phyloP scores from a whole-genome alignment of 2,888 invertebrate genomes.

The Sarcophaga rosellei region DNA sequence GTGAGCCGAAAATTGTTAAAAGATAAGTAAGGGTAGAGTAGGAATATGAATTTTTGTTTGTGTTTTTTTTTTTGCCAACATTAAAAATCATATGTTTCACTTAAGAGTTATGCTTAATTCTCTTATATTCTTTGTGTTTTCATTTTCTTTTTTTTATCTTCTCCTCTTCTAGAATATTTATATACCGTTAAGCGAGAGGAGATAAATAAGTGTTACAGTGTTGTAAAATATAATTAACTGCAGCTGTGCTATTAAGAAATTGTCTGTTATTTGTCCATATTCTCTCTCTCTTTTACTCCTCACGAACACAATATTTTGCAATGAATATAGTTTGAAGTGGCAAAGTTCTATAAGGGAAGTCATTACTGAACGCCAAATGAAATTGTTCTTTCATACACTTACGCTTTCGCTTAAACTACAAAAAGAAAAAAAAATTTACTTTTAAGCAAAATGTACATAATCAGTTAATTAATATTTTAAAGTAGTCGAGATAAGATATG shows the following conservation, averaged over 20 bases:
- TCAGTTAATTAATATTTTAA: too few species aligned
- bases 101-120: constrained; percentile 56
- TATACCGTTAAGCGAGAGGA: constrained; percentile 43
- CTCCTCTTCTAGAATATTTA: constrained; percentile 19
- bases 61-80: background rate
- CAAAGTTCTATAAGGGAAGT: constrained; percentile 10
- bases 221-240: constrained; percentile 61
- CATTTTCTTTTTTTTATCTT: constrained; percentile 11
- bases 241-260: constrained; percentile 62
- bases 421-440: too few species aligned
- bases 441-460: too few species aligned
- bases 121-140: background rate
- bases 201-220: constrained; percentile 54
- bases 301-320: background rate
- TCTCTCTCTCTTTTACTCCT: too few species aligned
- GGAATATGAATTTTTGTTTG: too few species aligned
- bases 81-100: constrained; percentile 52
- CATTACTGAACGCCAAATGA: constrained; percentile 11
- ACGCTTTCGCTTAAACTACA: too few species aligned
- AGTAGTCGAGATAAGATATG: too few species aligned
- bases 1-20: too few species aligned
- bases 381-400: background rate
- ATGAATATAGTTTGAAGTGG: constrained; percentile 18
- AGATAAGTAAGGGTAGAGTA: too few species aligned
- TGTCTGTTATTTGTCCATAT: constrained; percentile 25